Evolutionary conservation across 2,797 vertebrate genomes (phyloP), one percentile per base, ranked within the genome.

Genomic region (Merluccius polli): DNA sequence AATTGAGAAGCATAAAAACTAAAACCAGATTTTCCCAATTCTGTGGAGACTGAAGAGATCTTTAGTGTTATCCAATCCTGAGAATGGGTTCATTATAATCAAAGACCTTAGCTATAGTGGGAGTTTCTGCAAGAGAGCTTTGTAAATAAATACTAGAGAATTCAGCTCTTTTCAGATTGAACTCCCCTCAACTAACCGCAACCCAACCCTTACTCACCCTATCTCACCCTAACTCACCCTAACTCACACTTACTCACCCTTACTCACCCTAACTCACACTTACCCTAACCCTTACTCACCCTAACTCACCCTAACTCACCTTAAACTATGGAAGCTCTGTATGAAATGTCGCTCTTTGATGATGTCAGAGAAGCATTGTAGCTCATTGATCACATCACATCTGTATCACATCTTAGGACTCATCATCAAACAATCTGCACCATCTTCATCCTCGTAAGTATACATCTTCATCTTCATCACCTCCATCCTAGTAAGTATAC

Each of bases 381-480:
- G 68, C 13, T 31, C 68, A 18, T 33, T 30, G 29, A 11, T 70
- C 68, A 70, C 67, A 32, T 70, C 69, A 35, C 31, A 71, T 35
- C 70, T 71, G 16, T n/a, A n/a, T 71, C 70, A 71, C 33, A n/a
- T 35, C 33, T 35, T 36, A 32, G 33, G 70, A 21, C 27, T 71
- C 70, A 71, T 71, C 31, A 38, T n/a, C 70, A 71, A 33, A 32
- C 31, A 18, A n/a, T n/a, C 32, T 12, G 21, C 70, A n/a, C 33
- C 70, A 38, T 36, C 70, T n/a, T 36, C 70, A 71, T 70, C 69
- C 30, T 11, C 32, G 21, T 70, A n/a, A 32, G 31, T 35, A 16
- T 65, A 12, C 70, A 71, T 41, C 71, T 29, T 72, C 71, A n/a
- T 72, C 24, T 29, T 27, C 71, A 24, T 41, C 71, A 27, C 11